Evolutionary conservation across 2,888 invertebrate genomes (phyloP).

Genomic region (Lucinisca nassula): DNA sequence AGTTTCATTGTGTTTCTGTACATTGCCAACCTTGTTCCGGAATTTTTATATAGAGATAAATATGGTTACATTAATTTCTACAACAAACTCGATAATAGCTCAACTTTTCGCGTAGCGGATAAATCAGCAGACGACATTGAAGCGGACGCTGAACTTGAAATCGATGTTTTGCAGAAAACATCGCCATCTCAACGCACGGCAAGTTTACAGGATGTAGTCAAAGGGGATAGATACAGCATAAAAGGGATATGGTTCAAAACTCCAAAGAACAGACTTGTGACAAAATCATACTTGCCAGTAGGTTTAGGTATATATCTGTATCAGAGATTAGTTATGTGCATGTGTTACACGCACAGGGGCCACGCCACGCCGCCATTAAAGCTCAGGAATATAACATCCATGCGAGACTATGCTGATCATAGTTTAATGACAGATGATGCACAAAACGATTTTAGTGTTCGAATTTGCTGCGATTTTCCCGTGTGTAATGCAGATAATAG

Average conservation of each 20-base stretch:
- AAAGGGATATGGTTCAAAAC: slow-evolving; percentile 10
- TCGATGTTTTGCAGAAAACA: background rate
- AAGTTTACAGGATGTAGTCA: background rate
- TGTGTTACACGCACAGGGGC: slow-evolving; percentile 16
- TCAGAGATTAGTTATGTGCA: slow-evolving; percentile 16
- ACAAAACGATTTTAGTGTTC: slow-evolving; percentile 4
- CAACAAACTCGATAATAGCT: background rate
- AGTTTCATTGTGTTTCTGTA: slow-evolving; percentile 21
- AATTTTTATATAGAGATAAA: slow-evolving; percentile 12
- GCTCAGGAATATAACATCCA: background rate
- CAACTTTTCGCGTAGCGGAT: background rate
- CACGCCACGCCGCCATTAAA: background rate
- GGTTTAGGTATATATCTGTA: background rate
- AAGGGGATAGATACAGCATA: background rate
- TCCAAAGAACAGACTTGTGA: slow-evolving; percentile 2
- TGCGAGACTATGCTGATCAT: background rate
- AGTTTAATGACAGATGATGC: background rate
- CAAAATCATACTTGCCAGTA: slow-evolving; percentile 18
- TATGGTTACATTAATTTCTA: slow-evolving; percentile 3
- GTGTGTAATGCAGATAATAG: background rate
- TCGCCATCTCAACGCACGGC: background rate
- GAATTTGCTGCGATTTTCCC: slow-evolving; percentile 11
- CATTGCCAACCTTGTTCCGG: slow-evolving; percentile 15
- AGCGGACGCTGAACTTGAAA: background rate
- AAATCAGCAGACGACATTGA: background rate